Conservation (phyloP, 1,140 invertebrate species). For the Trichonephila inaurata region DNA sequence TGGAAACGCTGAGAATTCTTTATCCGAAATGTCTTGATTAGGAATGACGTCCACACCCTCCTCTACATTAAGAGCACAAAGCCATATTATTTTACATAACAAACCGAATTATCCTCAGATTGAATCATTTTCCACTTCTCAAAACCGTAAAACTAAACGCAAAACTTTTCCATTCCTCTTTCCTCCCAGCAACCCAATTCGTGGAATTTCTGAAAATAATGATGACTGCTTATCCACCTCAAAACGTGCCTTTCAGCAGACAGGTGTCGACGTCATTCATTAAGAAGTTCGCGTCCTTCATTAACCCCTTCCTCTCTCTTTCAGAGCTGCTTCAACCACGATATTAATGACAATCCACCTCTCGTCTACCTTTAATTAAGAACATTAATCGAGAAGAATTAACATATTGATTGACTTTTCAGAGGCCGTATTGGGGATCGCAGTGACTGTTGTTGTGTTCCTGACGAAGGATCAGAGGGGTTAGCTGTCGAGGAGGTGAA, state of each 20-base stretch:
- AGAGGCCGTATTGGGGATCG: neutral
- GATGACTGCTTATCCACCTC: neutral
- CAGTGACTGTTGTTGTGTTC: neutral
- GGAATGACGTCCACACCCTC: no score
- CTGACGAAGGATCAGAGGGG: neutral
- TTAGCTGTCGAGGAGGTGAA: neutral
- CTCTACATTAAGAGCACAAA: no score
- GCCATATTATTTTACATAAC: no score
- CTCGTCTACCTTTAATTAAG: conserved; percentile 2
- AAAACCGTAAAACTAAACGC: no score
- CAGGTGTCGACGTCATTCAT: neutral
- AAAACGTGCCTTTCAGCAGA: neutral
- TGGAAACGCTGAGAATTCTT: no score
- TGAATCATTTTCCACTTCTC: no score
- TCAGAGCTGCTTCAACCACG: neutral
- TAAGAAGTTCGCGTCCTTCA: neutral
- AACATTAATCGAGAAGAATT: neutral
- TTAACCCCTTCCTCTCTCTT: neutral
- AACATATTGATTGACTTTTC: conserved; percentile 21
- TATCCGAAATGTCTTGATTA: no score
- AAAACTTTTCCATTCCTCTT: neutral
- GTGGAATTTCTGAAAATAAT: neutral
- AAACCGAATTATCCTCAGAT: no score
- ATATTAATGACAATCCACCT: neutral
- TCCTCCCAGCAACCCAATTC: neutral